Base-by-base conservation (phyloP, 2,113 vertebrate genomes). In the Callopanchax toddi region DNA sequence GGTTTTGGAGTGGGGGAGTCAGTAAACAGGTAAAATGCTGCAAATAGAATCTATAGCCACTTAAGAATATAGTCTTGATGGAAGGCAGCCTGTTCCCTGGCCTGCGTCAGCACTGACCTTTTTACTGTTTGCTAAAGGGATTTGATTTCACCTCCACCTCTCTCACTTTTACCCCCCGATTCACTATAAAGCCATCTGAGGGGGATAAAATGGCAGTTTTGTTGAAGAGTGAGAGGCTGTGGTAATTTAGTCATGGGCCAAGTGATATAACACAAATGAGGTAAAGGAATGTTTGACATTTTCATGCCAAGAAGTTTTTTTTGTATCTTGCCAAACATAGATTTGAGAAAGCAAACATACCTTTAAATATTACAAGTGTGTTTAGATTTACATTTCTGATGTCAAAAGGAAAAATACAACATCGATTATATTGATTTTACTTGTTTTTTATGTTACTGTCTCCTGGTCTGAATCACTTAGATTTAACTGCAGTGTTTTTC, bases 61-160 rank as follows among this genome's bases (percentile, higher is more conserved):
- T 89, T 87, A 88, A 85, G 79, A 81, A 86, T 87, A 86, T 73
- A 71, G 89, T 87, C 76, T 79, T 76, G 56, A 82, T 73, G 82
- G 86, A 87, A 72, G 68, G 59, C 79, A 20, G 68, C 61, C 78
- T 75, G 78, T 63, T 72, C 85, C 71, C 60, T 17, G 45, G 68
- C 73, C 71, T 87, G 87, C 92, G 90, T 93, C 92, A 93, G 90
- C 85, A 82, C 86, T 90, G 90, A 91, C 87, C 89, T 90, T 91
- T 91, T 85, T 90, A 68, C 85, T 93, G 91, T 92, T 92, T 92
- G 82, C 85, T 87, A 16, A 92, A 90, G 81, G 87, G 87, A 89
- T 92, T 89, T 87, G 66, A 87, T 92, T 92, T 92, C 87, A 85
- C 46, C 76, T 80, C 77, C 17, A 79, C 60, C 75, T 74, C 76